These are phyloP conservation scores for Corythornis leucogaster DNA, from an alignment of 2,797 vertebrate genomes.

Conservation along the genomic window DNA sequence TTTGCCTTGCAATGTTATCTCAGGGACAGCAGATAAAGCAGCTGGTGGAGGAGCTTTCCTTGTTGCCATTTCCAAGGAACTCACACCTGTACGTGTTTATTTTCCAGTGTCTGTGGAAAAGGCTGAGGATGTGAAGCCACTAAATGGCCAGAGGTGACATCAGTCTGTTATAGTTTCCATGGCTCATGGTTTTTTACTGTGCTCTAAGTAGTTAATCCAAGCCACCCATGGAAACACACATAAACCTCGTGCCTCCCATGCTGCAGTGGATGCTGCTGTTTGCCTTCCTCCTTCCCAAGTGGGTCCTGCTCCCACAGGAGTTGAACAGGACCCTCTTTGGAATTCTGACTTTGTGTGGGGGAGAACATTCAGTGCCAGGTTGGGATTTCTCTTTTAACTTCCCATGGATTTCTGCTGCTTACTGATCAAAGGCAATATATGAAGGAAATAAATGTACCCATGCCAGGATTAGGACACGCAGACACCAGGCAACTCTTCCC, in stretches of 20 bases:
- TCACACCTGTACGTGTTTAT: slow-evolving; percentile 19
- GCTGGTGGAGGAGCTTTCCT: slow-evolving; percentile 2
- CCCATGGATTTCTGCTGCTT: background rate
- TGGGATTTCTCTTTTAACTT: slow-evolving; percentile 1
- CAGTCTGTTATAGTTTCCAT: slow-evolving; percentile 9
- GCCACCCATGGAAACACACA: background rate
- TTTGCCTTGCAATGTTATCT: background rate
- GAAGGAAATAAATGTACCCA: background rate
- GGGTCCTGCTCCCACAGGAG: background rate
- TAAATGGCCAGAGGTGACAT: background rate
- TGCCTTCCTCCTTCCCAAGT: background rate
- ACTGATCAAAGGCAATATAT: background rate
- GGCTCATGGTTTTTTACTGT: slow-evolving; percentile 2
- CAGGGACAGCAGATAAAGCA: slow-evolving; percentile 19
- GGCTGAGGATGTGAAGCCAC: background rate
- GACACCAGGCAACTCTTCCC: background rate
- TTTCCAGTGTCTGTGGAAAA: slow-evolving; percentile 1
- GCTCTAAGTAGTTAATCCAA: background rate
- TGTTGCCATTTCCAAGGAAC: background rate
- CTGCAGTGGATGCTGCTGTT: background rate
- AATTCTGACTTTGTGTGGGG: background rate
- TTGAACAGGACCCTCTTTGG: background rate
- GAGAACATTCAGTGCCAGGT: background rate
- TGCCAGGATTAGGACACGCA: background rate
- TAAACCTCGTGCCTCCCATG: background rate